phyloP scores from a whole-genome alignment of 2,113 vertebrate species.

The Siniperca knerii region DNA sequence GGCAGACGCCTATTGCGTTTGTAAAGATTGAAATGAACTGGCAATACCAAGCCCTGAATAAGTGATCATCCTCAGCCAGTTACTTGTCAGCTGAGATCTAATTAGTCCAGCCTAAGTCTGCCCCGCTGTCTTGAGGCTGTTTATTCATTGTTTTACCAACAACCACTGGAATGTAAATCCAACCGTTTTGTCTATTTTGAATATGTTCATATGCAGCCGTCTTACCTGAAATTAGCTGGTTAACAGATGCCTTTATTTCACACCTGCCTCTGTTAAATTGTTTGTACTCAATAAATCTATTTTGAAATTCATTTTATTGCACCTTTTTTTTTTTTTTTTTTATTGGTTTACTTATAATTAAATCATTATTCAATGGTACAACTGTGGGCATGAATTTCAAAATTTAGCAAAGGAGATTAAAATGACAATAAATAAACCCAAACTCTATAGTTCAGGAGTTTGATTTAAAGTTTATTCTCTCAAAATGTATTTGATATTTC shows the following conservation, averaged over 20 bases:
- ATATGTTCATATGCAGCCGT: constrained; percentile 46
- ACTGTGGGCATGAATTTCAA: background rate
- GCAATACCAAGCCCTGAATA: background rate
- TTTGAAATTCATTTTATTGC: constrained; percentile 26
- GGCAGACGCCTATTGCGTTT: constrained; percentile 49
- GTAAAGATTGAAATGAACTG: constrained; percentile 53
- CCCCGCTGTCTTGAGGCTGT: constrained; percentile 43
- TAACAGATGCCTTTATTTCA: constrained; percentile 54
- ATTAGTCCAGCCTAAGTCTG: constrained; percentile 51
- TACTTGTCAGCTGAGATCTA: constrained; percentile 49
- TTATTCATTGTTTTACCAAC: constrained; percentile 56
- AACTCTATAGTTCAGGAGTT: constrained; percentile 42
- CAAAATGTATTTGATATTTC: constrained; percentile 72
- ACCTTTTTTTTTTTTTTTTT: constrained; percentile 5
- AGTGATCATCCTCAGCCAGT: constrained; percentile 49
- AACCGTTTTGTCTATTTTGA: constrained; percentile 47
- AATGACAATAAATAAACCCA: constrained; percentile 7
- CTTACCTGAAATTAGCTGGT: constrained; percentile 43
- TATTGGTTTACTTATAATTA: background rate
- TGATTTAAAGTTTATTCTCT: constrained; percentile 76
- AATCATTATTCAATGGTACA: background rate
- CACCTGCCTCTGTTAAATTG: constrained; percentile 40
- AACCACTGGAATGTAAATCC: constrained; percentile 71
- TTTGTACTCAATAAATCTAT: constrained; percentile 77
- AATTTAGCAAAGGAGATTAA: background rate